Evolutionary conservation across 2,888 invertebrate genomes (phyloP).

Genomic region (Thysanoteuthis rhombus): DNA sequence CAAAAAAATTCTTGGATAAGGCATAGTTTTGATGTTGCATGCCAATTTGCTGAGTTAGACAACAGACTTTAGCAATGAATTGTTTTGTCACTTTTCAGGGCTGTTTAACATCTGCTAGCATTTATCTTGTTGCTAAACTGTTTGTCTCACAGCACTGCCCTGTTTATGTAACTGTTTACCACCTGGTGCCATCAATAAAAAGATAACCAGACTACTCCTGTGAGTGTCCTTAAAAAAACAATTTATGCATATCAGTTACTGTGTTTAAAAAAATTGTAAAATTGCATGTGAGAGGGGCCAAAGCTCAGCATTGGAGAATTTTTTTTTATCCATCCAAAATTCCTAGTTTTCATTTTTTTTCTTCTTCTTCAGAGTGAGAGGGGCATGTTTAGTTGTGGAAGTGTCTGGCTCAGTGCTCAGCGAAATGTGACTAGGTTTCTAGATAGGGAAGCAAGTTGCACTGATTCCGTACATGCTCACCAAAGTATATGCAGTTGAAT

Average conservation of each 20-base stretch:
- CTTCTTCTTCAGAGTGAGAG: no score
- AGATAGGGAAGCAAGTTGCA: no score
- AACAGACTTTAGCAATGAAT: not conserved
- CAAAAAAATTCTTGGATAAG: not conserved
- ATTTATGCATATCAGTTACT: not conserved
- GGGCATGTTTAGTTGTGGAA: no score
- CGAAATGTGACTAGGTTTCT: no score
- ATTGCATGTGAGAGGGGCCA: not conserved
- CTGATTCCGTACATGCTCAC: no score
- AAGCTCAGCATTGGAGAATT: not conserved
- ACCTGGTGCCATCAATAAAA: not conserved
- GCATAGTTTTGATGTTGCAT: not conserved
- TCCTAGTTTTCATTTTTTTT: no score
- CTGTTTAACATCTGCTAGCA: not conserved
- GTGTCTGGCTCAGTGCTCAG: no score
- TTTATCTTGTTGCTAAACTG: conserved; percentile 12
- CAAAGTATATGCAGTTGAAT: no score
- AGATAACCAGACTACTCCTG: not conserved
- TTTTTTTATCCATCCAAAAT: not conserved
- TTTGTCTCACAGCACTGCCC: not conserved
- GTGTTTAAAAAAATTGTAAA: not conserved
- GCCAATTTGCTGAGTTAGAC: not conserved
- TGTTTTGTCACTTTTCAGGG: not conserved
- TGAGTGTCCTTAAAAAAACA: not conserved
- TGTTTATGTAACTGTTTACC: not conserved